Conservation (phyloP, 2,797 vertebrate species). For the Naso thynnoides region DNA sequence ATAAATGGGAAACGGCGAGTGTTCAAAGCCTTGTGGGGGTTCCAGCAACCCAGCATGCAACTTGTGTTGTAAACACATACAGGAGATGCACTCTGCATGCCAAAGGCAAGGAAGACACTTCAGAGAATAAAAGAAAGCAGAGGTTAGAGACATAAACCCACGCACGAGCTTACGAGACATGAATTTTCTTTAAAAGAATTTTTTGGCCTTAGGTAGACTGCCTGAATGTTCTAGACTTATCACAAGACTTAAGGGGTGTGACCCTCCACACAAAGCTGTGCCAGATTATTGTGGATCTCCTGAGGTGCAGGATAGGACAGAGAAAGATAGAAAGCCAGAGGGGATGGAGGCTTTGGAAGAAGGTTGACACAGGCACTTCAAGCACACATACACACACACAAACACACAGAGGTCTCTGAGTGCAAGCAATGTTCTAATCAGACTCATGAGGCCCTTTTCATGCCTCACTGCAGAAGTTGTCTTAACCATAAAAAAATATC, state of each 20-base stretch:
- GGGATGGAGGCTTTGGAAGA: slow-evolving; percentile 29
- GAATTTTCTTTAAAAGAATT: slow-evolving; percentile 24
- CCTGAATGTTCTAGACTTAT: background rate
- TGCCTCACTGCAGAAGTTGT: slow-evolving; percentile 42
- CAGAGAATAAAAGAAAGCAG: slow-evolving; percentile 19
- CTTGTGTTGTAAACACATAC: slow-evolving; percentile 16
- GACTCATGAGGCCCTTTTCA: slow-evolving; percentile 70
- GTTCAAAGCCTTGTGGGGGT: slow-evolving; percentile 45
- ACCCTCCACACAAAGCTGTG: slow-evolving; percentile 26
- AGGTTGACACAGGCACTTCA: slow-evolving; percentile 28
- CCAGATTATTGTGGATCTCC: slow-evolving; percentile 21
- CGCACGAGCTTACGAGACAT: background rate
- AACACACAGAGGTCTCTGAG: slow-evolving; percentile 11
- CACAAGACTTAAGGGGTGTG: slow-evolving; percentile 6
- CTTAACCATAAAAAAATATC: slow-evolving; percentile 39
- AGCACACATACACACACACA: background rate
- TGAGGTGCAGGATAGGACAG: slow-evolving; percentile 32
- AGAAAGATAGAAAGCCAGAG: slow-evolving; percentile 4
- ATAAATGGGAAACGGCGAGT: slow-evolving; percentile 29
- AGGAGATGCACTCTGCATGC: slow-evolving; percentile 15
- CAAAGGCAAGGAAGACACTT: slow-evolving; percentile 19
- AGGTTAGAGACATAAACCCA: slow-evolving; percentile 42
- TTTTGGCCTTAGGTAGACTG: slow-evolving; percentile 35
- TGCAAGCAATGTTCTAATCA: slow-evolving; percentile 60
- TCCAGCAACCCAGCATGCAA: slow-evolving; percentile 17